A percentile compares a stretch with the other conserved stretches of the same genome.
phyloP scores from a whole-genome alignment of 2,888 invertebrate genomes.

The Eulithis testata region DNA sequence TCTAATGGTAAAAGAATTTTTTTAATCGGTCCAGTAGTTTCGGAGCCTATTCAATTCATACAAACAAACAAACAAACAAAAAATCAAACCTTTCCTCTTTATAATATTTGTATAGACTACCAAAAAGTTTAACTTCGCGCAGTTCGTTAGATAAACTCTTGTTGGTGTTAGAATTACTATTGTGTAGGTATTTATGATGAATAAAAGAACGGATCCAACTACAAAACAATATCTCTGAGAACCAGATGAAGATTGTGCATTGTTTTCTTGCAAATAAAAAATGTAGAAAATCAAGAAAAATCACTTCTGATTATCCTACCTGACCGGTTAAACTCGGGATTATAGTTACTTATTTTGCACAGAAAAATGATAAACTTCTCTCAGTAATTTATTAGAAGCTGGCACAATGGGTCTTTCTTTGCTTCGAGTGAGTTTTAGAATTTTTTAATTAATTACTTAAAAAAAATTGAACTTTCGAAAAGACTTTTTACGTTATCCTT shows the following conservation, averaged over 20 bases:
- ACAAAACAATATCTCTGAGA: slow-evolving; percentile 35
- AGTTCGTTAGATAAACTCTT: too few species aligned
- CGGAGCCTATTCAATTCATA: too few species aligned
- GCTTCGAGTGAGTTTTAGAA: slow-evolving; percentile 58
- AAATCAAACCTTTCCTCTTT: too few species aligned
- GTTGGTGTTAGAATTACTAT: too few species aligned
- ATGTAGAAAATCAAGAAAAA: slow-evolving; percentile 44
- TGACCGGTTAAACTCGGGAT: slow-evolving; percentile 60
- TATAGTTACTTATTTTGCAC: slow-evolving; percentile 40
- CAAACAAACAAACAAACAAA: too few species aligned
- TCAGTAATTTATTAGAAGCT: slow-evolving; percentile 47
- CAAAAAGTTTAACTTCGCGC: too few species aligned
- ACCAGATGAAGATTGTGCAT: slow-evolving; percentile 45
- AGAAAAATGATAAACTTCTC: slow-evolving; percentile 38
- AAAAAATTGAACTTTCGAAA: too few species aligned
- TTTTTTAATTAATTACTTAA: too few species aligned
- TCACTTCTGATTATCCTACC: slow-evolving; percentile 50
- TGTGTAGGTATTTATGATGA: not conserved
- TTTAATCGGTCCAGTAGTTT: too few species aligned
- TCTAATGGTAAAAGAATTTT: too few species aligned
- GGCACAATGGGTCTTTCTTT: slow-evolving; percentile 65
- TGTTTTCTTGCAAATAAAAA: slow-evolving; percentile 46
- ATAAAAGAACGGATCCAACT: slow-evolving; percentile 12
- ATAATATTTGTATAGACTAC: too few species aligned
- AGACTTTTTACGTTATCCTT: too few species aligned